Conservation (phyloP, 2,797 vertebrate genomes). For the Xiphophorus birchmanni region DNA sequence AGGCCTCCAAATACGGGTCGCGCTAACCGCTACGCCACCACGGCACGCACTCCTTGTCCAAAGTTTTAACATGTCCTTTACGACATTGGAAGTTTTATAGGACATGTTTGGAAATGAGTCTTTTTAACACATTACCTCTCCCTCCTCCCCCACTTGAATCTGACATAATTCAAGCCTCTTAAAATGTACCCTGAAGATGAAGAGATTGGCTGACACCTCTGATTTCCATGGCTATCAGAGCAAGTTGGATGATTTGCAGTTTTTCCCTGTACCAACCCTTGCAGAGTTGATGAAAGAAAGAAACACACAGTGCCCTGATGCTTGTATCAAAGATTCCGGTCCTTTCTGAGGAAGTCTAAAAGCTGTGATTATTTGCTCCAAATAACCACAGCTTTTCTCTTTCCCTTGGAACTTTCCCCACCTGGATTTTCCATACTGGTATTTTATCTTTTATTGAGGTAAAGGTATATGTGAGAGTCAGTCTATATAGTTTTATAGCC, state of each 20-base stretch:
- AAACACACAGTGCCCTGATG: neutral
- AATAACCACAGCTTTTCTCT: neutral
- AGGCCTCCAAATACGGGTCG: no score
- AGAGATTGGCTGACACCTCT: neutral
- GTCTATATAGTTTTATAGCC: neutral
- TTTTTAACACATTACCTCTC: neutral
- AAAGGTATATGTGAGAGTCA: neutral
- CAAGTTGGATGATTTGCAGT: slow-evolving; percentile 1
- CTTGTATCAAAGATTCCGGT: neutral
- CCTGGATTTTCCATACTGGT: neutral
- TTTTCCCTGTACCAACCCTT: neutral
- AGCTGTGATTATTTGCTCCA: neutral
- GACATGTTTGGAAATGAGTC: neutral
- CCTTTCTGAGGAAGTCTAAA: neutral
- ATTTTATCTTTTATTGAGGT: neutral
- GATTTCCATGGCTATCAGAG: neutral
- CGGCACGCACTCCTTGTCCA: neutral
- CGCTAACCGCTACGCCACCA: no score
- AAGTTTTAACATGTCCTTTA: no score
- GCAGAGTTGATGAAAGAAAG: neutral
- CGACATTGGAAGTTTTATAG: neutral
- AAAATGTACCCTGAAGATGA: neutral
- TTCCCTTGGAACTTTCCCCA: neutral
- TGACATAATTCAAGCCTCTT: neutral
- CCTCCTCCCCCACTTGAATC: neutral